Base-by-base conservation (phyloP, 2,797 vertebrate genomes). In the Prunella strophiata region DNA sequence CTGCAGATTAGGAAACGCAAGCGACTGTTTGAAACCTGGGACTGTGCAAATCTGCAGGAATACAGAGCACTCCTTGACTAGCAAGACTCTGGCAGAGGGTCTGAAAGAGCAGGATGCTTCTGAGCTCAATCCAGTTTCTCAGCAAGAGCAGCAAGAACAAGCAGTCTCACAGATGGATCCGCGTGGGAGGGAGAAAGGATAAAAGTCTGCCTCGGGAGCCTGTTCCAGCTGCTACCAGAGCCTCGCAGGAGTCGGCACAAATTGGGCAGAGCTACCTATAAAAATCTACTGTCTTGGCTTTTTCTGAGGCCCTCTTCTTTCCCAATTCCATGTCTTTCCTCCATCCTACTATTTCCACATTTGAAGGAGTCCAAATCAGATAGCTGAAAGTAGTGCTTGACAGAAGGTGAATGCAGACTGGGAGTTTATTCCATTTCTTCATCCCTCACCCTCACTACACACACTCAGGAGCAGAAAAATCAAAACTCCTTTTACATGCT, bases 131-230 rank as follows among this genome's bases (percentile, higher is more conserved):
- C 95, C 93, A 96, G 93, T 92, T 96, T 96, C 94, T 86, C 95
- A 97, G 93, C 94, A 93, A 97, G 93, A 96, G 93, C 78, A 96
- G 94, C 72, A 91, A 96, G 92, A 97, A 97, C 93, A 96, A 95
- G 94, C 91, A 96, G 96, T 93, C 93, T 96, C 95, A 88, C 95
- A 97, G 95, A 97, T 96, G 95, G 92, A 95, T 88, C 93, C 23
- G 94, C 82, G 95, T 94, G 92, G 95, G 93, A 96, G 95, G 92
- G 84, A 95, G 96, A 93, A 96, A 92, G 91, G 92, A 96, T 93
- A 92, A 85, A 93, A 94, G 96, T 93, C 93, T 96, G 94, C 92
- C 92, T 97, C 29, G 8, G 92, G 92, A 96, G 92, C 81, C 92
- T 68, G 89, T 71, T 97, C 92, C 95, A 96, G 93, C 93, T 96